phyloP scores from a whole-genome alignment of 2,888 invertebrate genomes.

The Drosophila yooni region DNA sequence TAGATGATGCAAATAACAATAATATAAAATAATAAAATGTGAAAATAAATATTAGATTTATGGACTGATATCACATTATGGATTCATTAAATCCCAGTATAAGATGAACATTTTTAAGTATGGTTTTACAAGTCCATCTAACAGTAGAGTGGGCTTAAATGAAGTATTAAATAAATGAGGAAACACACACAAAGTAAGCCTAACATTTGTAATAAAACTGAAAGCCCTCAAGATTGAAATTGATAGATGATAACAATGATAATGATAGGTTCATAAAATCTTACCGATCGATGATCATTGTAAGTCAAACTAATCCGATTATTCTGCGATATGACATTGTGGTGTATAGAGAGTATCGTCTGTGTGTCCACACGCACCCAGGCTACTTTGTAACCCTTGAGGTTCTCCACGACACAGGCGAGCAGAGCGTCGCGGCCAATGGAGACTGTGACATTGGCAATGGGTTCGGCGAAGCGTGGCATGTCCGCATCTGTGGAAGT shows the following conservation, averaged over 20 bases:
- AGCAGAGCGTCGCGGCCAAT: constrained; percentile 94
- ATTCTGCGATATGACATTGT: constrained; percentile 96
- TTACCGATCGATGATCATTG: constrained; percentile 92
- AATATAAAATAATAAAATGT: background rate
- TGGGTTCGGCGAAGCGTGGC: constrained; percentile 94
- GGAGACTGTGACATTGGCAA: constrained; percentile 95
- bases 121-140: no score
- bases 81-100: background rate
- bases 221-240: background rate
- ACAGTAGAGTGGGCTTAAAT: background rate
- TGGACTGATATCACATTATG: no score
- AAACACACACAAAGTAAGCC: background rate
- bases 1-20: background rate
- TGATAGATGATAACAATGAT: background rate
- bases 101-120: no score
- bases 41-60: background rate
- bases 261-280: constrained; percentile 11
- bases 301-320: constrained; percentile 93
- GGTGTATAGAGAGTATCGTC: constrained; percentile 95
- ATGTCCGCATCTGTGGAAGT: constrained; percentile 83
- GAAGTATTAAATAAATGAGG: background rate
- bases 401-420: constrained; percentile 95
- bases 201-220: background rate
- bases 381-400: constrained; percentile 94
- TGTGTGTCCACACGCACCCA: constrained; percentile 97